Percentiles rank a stretch among this genome's conserved stretches.
These are phyloP conservation scores for Mellivora capensis DNA, from an alignment of 2,113 vertebrate genomes.

Conservation along the genomic window DNA sequence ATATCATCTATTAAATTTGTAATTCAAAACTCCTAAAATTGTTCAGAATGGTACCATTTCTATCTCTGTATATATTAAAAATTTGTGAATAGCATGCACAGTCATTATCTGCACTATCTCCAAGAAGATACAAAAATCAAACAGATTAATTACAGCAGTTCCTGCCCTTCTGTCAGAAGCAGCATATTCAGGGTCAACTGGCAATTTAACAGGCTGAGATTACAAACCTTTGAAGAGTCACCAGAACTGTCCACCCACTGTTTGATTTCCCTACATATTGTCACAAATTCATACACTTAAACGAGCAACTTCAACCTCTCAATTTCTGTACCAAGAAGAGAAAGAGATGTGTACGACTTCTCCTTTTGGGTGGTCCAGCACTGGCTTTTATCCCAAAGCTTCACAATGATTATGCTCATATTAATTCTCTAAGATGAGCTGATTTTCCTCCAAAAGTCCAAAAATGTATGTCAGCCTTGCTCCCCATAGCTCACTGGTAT, in stretches of 20 bases:
- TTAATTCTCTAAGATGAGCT: background rate
- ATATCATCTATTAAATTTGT: background rate
- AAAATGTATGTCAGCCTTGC: background rate
- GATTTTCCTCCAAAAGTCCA: background rate
- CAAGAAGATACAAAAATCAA: conserved; percentile 45
- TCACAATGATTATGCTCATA: background rate
- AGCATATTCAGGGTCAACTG: background rate
- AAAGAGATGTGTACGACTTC: background rate
- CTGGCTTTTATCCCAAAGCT: background rate
- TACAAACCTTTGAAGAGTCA: background rate
- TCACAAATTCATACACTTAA: background rate
- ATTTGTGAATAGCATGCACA: background rate
- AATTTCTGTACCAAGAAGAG: background rate
- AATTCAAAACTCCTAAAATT: background rate
- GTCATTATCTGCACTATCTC: background rate
- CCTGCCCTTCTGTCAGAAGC: background rate
- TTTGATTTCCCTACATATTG: background rate
- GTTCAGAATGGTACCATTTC: background rate
- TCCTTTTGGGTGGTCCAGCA: background rate
- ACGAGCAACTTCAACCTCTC: background rate
- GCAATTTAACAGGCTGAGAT: background rate
- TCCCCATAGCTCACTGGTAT: background rate
- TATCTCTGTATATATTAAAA: conserved; percentile 2
- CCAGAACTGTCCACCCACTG: background rate
- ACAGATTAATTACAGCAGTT: conserved; percentile 24